Conservation (phyloP, 2,888 invertebrate species). For the Euplagia quadripunctaria region DNA sequence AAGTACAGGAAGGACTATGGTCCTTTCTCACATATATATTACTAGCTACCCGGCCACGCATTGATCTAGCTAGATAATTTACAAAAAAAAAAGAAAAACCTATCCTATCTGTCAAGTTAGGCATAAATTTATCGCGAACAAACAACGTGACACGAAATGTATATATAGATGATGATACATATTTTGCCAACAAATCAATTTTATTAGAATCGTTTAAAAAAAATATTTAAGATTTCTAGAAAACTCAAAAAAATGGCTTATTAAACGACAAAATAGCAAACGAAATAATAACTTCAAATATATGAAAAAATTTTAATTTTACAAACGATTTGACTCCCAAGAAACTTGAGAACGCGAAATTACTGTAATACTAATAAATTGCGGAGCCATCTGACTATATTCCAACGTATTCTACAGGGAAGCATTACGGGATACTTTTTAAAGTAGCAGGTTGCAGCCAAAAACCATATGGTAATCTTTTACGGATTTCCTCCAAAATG, state of each 20-base stretch:
- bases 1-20: no score
- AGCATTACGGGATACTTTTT: slow-evolving; percentile 38
- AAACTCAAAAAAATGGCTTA: background rate
- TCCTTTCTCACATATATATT: no score
- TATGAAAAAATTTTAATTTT: slow-evolving; percentile 50
- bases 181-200: no score
- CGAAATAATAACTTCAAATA: slow-evolving; percentile 24
- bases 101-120: no score
- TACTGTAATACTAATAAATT: slow-evolving; percentile 71
- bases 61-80: no score
- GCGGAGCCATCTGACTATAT: slow-evolving; percentile 53
- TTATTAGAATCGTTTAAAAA: no score
- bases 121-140: no score
- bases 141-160: no score
- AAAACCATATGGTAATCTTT: slow-evolving; percentile 41
- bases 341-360: slow-evolving; percentile 58
- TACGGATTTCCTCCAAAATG: slow-evolving; percentile 34
- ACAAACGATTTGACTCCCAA: slow-evolving; percentile 65
- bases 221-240: background rate
- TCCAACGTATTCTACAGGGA: slow-evolving; percentile 27
- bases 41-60: no score
- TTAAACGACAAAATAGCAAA: slow-evolving; percentile 5
- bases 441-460: slow-evolving; percentile 37
- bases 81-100: no score
- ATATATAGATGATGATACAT: no score